Percentiles rank a stretch among this genome's conserved stretches.
Evolutionary conservation across 2,888 invertebrate species (phyloP).

Genomic region (Eupithecia subumbrata): DNA sequence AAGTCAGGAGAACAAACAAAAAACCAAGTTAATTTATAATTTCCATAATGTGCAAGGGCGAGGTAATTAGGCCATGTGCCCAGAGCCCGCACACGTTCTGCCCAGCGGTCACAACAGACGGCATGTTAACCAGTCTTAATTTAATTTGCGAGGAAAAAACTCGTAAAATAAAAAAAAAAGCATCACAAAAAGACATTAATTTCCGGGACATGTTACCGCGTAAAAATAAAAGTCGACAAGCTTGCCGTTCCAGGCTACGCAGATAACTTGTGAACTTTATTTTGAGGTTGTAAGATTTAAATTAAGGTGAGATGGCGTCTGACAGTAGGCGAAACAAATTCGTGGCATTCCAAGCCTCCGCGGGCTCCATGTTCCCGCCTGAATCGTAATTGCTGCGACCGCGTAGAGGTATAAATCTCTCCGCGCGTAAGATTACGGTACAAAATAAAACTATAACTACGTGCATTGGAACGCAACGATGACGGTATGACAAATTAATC

Average conservation of each 20-base stretch:
- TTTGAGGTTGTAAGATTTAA: conserved; percentile 21
- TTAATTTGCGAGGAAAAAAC: conserved; percentile 39
- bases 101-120: conserved; percentile 14
- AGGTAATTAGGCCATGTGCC: conserved; percentile 30
- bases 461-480: conserved; percentile 57
- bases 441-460: conserved; percentile 62
- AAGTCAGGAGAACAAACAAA: not conserved
- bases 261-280: conserved; percentile 19
- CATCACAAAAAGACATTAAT: conserved; percentile 39
- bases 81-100: conserved; percentile 27
- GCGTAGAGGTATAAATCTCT: conserved; percentile 65
- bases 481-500: conserved; percentile 75
- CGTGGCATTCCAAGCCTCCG: conserved; percentile 56
- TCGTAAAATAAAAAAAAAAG: conserved; percentile 27
- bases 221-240: conserved; percentile 36
- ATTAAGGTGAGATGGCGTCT: conserved; percentile 17
- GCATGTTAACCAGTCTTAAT: conserved; percentile 39
- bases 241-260: conserved; percentile 31
- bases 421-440: conserved; percentile 59
- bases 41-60: conserved; percentile 23
- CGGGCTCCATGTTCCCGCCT: conserved; percentile 46
- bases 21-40: conserved; percentile 16
- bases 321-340: conserved; percentile 45
- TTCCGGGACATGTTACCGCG: conserved; percentile 37
- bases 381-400: conserved; percentile 63